phyloP scores from a whole-genome alignment of 2,113 vertebrate species.

The Macquaria ambigua region DNA sequence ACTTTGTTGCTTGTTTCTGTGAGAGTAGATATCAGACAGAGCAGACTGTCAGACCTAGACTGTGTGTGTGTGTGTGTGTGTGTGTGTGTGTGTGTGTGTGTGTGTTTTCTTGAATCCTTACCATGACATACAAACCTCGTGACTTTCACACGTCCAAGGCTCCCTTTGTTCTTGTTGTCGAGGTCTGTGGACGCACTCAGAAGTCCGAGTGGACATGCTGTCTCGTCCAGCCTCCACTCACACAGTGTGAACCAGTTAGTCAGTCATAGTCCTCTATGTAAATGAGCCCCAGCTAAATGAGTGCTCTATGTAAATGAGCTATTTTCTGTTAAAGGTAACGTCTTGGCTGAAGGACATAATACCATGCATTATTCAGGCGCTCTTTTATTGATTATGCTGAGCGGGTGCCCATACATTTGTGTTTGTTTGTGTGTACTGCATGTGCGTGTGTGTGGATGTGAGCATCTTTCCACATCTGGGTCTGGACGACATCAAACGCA shows the following conservation, averaged over 20 bases:
- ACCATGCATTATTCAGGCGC: conserved; percentile 31
- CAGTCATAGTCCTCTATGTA: conserved; percentile 36
- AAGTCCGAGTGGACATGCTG: conserved; percentile 47
- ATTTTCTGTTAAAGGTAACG: conserved; percentile 34
- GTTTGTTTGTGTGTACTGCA: conserved; percentile 14
- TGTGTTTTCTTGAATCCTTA: background rate
- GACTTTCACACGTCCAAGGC: conserved; percentile 47
- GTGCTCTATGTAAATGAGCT: conserved; percentile 35
- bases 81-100: conserved; percentile 20
- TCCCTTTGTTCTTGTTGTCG: conserved; percentile 54
- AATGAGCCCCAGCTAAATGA: conserved; percentile 40
- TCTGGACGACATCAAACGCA: conserved; percentile 77
- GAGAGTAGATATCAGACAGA: background rate
- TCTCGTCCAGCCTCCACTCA: conserved; percentile 23
- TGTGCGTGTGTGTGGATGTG: conserved; percentile 17
- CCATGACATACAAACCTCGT: conserved; percentile 27
- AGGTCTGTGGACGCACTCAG: conserved; percentile 18
- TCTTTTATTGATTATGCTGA: conserved; percentile 63
- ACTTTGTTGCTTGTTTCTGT: background rate
- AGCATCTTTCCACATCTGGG: conserved; percentile 75
- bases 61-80: conserved; percentile 9
- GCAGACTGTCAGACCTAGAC: background rate
- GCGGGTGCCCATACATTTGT: background rate
- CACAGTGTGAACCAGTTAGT: conserved; percentile 4
- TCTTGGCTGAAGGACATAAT: conserved; percentile 54